Percentiles rank a stretch among this genome's conserved stretches.
phyloP scores from a whole-genome alignment of 2,113 vertebrate species.

The Benitochromis conjunctus region DNA sequence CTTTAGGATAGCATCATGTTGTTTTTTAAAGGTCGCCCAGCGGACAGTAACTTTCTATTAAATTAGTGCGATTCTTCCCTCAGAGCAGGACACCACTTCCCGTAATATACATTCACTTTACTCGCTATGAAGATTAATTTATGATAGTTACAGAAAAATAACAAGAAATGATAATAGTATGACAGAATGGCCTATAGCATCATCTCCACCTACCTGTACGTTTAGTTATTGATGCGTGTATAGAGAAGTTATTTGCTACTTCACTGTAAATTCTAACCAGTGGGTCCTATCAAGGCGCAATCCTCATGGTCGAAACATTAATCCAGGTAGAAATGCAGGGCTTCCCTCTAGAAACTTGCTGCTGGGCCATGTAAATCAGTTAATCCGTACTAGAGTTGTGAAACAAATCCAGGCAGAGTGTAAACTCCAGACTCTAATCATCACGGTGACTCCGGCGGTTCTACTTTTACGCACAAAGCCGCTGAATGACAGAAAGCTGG shows the following conservation, averaged over 20 bases:
- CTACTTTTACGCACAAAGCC: conserved; percentile 29
- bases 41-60: conserved; percentile 1
- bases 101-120: background rate
- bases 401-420: background rate
- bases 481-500: conserved; percentile 3
- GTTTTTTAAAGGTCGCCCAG: conserved; percentile 44
- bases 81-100: background rate
- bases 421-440: background rate
- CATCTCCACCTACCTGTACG: conserved; percentile 20
- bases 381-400: background rate
- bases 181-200: background rate
- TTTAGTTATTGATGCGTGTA: background rate
- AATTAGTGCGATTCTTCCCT: conserved; percentile 8
- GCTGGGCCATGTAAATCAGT: background rate
- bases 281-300: conserved; percentile 23
- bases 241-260: background rate
- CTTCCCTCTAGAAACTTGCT: background rate
- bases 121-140: background rate
- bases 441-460: background rate
- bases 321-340: conserved; percentile 17
- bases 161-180: background rate
- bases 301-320: conserved; percentile 3
- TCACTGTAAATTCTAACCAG: background rate
- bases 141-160: background rate
- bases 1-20: background rate